Evolutionary conservation across 2,797 vertebrate genomes (phyloP), one percentile per base, ranked within the genome.

Genomic region (Hafferia zeledoni): DNA sequence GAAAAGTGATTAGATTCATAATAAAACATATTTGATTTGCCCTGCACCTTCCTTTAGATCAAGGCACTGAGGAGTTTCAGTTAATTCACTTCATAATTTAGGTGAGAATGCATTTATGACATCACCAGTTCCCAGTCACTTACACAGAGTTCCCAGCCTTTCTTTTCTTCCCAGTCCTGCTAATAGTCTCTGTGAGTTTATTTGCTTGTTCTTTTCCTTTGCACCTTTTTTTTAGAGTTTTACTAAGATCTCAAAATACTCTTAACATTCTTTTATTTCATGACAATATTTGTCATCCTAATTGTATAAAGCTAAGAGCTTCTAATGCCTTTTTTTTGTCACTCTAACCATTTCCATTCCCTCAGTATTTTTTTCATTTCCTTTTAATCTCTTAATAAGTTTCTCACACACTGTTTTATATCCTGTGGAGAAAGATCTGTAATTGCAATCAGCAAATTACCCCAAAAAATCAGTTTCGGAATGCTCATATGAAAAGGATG

Each of bases 41-140:
- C 14, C 5, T 86, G 70, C 31, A 30, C 31, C 28, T 78, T 90
- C 3, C 16, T 88, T 86, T 83, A 11, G 23, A 67, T 56, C 28
- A 60, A 78, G 53, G 16, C 4, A 6, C 27, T 41, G 23, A 35
- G 16, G 30, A 72, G 25, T 88, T 92, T 80, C 41, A 37, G 8
- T 67, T 83, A 77, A n/a, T 9, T 91, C n/a, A 4, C 20, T 43
- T 15, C 6, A 10, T 27, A 25, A 0, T 0, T 12, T 68, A 71
- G 18, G 59, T 65, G n/a, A 75, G 50, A 82, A 53, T 28, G 14
- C 11, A 83, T 10, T 46, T 61, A 20, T 1, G 6, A 28, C 27
- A 80, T 24, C 13, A 9, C 18, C 80, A 80, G 30, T 55, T 57
- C 17, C 25, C 2, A 2, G 39, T 61, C 11, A n/a, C 6, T 75